Conservation (phyloP, 1,140 invertebrate species). For the Thalassaphorura encarpata region DNA sequence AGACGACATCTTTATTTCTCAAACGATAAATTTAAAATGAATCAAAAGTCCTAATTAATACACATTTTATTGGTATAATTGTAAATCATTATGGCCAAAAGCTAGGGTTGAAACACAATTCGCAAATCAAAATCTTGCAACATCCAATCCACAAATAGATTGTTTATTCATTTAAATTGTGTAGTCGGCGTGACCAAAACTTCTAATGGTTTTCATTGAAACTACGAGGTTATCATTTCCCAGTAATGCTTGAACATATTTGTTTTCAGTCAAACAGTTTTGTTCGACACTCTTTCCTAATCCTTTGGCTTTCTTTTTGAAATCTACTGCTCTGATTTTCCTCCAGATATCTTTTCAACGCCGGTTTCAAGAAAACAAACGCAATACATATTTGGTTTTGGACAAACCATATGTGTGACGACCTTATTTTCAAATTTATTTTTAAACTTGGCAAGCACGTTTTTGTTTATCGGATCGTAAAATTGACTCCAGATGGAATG, state of each 20-base stretch:
- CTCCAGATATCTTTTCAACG: background rate
- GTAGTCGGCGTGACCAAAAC: background rate
- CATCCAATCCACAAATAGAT: too few species aligned
- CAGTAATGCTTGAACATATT: constrained; percentile 1
- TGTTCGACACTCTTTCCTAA: background rate
- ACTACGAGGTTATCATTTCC: background rate
- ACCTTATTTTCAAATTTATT: background rate
- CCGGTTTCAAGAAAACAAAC: background rate
- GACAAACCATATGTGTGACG: background rate
- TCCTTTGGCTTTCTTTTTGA: too few species aligned
- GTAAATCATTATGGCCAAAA: too few species aligned
- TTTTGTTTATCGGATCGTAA: constrained; percentile 6
- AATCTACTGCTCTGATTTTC: background rate
- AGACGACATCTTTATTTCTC: too few species aligned
- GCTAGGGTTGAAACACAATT: too few species aligned
- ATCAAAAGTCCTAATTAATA: too few species aligned
- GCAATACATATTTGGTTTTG: constrained; percentile 12
- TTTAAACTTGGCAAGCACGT: constrained; percentile 10
- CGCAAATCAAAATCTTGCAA: too few species aligned
- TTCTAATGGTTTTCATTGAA: background rate
- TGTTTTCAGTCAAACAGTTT: background rate
- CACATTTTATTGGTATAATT: too few species aligned
- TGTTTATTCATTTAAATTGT: too few species aligned
- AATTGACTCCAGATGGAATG: background rate
- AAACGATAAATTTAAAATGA: too few species aligned